Conservation (phyloP, 2,888 invertebrate genomes). For the Cyrtodaria siliqua region DNA sequence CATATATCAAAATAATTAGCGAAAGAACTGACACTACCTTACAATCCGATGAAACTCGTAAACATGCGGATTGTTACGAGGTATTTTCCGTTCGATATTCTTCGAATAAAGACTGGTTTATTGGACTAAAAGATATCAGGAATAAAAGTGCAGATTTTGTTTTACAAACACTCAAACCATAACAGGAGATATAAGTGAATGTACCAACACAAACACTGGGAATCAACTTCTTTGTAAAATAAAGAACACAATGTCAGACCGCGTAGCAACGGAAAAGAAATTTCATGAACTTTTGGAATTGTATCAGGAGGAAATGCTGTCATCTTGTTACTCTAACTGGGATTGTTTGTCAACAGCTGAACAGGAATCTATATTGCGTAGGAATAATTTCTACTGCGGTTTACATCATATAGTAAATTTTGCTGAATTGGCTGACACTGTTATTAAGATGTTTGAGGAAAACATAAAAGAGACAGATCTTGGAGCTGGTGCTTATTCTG, state of each 20-base stretch:
- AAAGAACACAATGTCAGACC: slow-evolving; percentile 33
- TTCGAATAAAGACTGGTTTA: background rate
- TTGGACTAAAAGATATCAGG: slow-evolving; percentile 4
- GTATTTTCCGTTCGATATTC: slow-evolving; percentile 9
- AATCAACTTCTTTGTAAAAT: background rate
- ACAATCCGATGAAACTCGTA: too few relatives aligned
- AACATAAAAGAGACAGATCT: slow-evolving; percentile 12
- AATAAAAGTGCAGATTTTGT: background rate
- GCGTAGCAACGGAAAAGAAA: slow-evolving; percentile 40
- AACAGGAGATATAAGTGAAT: background rate
- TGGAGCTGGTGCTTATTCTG: slow-evolving; percentile 23
- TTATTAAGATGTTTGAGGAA: slow-evolving; percentile 29
- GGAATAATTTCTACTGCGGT: slow-evolving; percentile 45
- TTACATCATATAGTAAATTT: slow-evolving; percentile 42
- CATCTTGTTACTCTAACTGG: slow-evolving; percentile 35
- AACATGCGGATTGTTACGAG: too few relatives aligned
- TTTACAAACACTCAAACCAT: background rate
- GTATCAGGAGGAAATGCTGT: slow-evolving; percentile 35
- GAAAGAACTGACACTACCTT: background rate
- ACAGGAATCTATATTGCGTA: slow-evolving; percentile 17
- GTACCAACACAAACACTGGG: background rate
- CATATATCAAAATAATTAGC: background rate
- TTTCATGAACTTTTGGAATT: slow-evolving; percentile 18
- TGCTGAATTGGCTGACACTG: slow-evolving; percentile 34
- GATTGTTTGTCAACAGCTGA: slow-evolving; percentile 25